Evolutionary conservation across 2,888 invertebrate species (phyloP), one percentile per base, ranked within the genome.

Genomic region (Hirtodrosophila trivittata): DNA sequence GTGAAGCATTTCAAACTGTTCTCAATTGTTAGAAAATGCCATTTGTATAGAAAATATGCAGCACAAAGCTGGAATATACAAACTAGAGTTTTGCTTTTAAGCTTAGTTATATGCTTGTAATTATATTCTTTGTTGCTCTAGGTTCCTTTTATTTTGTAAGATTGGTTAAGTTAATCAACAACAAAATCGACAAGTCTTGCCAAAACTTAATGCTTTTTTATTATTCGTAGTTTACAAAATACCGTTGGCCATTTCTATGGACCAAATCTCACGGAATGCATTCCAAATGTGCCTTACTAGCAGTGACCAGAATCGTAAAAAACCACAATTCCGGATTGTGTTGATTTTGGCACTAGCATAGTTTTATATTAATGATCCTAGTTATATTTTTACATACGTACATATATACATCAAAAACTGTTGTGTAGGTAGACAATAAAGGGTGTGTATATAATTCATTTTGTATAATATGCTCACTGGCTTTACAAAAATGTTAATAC

Each of bases 121-220:
- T 21, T 3, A 21, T 5, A 21, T 21, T 16, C 13, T 43, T 55
- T 68, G 39, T 66, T 75, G 59, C 62, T 60, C 58, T 75, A 66
- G 75, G 87, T 83, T 83, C 87, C 87, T 83, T 82, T 68, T 70
- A 62, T 58, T 5, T 39, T 49, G 47, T 60, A 67, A 56, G 59
- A 45, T 21, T 66, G 58, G 43, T 52, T 64, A 32, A 56, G 39
- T 51, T 59, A 57, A 75, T 30, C 72, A 65, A 66, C 88, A 88
- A 87, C 89, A 89, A 85, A 89, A 89, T 89, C 89, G 66, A 80
- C 50, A 78, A 82, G 89, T 89, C 89, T 89, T 88, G 80, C 87
- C 89, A 89, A 84, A 81, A 81, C 72, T 78, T 75, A 86, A 86
- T 45, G 49, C 43, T 57, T 26, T 45, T 57, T 56, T 57, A 39